phyloP scores from a whole-genome alignment of 2,113 vertebrate species.

The Ailuropoda melanoleuca region DNA sequence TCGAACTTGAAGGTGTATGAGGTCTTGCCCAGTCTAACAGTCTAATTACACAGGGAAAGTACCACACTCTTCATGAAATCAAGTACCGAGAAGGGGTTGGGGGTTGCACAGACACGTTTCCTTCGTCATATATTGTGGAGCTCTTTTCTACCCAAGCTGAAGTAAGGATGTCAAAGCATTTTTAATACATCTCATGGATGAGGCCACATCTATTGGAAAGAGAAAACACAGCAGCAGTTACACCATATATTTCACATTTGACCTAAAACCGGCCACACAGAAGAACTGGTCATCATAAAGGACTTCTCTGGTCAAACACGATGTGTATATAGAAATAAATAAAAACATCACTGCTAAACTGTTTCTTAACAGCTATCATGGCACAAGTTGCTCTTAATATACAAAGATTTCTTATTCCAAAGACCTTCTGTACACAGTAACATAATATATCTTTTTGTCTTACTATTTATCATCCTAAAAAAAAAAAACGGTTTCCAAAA shows the following conservation, averaged over 20 bases:
- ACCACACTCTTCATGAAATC: not conserved
- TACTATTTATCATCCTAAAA: slow-evolving; percentile 45
- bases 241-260: not conserved
- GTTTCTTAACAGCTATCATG: slow-evolving; percentile 10
- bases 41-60: not conserved
- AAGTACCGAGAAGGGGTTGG: not conserved
- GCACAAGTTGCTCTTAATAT: slow-evolving; percentile 31
- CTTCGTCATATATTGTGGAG: not conserved
- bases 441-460: slow-evolving; percentile 3
- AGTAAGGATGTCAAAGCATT: not conserved
- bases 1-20: not conserved
- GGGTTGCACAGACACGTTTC: not conserved
- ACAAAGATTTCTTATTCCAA: slow-evolving; percentile 41
- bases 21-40: not conserved
- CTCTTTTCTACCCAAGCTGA: slow-evolving; percentile 9
- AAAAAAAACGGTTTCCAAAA: slow-evolving; percentile 68
- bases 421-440: not conserved
- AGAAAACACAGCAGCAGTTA: not conserved
- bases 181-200: not conserved
- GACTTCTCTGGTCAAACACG: not conserved
- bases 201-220: not conserved
- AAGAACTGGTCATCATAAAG: not conserved
- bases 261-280: not conserved
- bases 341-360: not conserved
- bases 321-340: not conserved